A percentile compares a stretch with the other conserved stretches of the same genome.
Conservation (phyloP, 2,888 invertebrate genomes). For the Drosophila putrida region DNA sequence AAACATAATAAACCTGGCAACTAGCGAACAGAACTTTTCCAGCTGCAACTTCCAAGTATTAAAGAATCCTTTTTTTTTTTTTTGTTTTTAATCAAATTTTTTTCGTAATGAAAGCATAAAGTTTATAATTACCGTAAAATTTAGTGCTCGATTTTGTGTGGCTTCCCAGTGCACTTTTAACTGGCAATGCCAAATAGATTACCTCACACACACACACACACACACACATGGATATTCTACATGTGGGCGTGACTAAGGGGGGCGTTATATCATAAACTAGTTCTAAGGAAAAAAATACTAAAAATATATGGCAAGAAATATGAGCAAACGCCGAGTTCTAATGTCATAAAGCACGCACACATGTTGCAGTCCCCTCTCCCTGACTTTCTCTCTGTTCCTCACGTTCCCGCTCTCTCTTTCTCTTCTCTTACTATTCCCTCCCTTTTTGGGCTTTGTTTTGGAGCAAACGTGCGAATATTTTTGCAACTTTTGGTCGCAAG, state of each 20-base stretch:
- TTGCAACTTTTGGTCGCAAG: constrained; percentile 77
- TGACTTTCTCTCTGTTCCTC: neutral
- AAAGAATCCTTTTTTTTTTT: constrained; percentile 30
- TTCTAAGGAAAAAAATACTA: constrained; percentile 11
- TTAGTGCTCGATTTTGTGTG: constrained; percentile 59
- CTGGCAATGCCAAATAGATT: constrained; percentile 35
- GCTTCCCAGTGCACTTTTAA: constrained; percentile 41
- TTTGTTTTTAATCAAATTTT: constrained; percentile 50
- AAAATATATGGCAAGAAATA: constrained; percentile 70
- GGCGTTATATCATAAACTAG: constrained; percentile 59
- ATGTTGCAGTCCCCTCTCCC: constrained; percentile 30
- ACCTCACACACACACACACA: constrained; percentile 22
- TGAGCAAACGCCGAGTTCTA: constrained; percentile 43
- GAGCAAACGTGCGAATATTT: constrained; percentile 74
- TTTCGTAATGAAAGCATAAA: constrained; percentile 66
- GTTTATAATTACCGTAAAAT: constrained; percentile 78
- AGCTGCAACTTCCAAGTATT: constrained; percentile 28
- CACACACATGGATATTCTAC: constrained; percentile 1
- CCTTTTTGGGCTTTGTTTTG: constrained; percentile 65
- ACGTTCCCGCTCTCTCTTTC: neutral
- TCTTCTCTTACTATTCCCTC: neutral
- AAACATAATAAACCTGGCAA: constrained; percentile 23
- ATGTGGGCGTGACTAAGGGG: constrained; percentile 34
- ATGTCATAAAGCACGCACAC: constrained; percentile 62
- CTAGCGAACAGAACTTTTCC: constrained; percentile 2